A percentile compares a stretch with the other conserved stretches of the same genome.
phyloP scores from a whole-genome alignment of 2,113 vertebrate species.

The Limanda limanda region DNA sequence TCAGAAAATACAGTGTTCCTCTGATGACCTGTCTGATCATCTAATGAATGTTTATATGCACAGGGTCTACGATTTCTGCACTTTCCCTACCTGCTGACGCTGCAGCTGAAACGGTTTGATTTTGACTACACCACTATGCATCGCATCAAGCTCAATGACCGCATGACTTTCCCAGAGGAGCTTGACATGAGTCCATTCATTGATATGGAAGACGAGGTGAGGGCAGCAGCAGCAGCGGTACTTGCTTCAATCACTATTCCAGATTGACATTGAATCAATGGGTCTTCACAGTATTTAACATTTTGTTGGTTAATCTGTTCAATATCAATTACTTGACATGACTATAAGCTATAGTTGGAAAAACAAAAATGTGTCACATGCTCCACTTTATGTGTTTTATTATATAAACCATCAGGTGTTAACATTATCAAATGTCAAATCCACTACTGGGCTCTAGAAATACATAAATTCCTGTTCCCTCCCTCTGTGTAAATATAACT shows the following conservation, averaged over 20 bases:
- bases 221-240: slow-evolving; percentile 1
- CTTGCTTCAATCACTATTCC: neutral
- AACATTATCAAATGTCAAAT: no score
- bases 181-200: slow-evolving; percentile 98
- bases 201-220: slow-evolving; percentile 98
- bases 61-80: slow-evolving; percentile 97
- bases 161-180: slow-evolving; percentile 98
- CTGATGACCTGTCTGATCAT: slow-evolving; percentile 1
- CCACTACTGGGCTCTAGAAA: no score
- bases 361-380: neutral
- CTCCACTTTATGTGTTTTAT: neutral
- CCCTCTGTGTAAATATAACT: no score
- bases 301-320: neutral
- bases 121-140: slow-evolving; percentile 99
- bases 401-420: no score
- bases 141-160: slow-evolving; percentile 97
- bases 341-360: neutral
- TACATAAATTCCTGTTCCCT: no score
- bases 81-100: slow-evolving; percentile 95
- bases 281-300: neutral
- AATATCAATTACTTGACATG: neutral
- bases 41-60: slow-evolving; percentile 38
- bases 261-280: slow-evolving; percentile 21
- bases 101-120: slow-evolving; percentile 98
- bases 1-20: slow-evolving; percentile 9